Evolutionary conservation across 2,888 invertebrate species (phyloP).

Genomic region (Tetropium fuscum): DNA sequence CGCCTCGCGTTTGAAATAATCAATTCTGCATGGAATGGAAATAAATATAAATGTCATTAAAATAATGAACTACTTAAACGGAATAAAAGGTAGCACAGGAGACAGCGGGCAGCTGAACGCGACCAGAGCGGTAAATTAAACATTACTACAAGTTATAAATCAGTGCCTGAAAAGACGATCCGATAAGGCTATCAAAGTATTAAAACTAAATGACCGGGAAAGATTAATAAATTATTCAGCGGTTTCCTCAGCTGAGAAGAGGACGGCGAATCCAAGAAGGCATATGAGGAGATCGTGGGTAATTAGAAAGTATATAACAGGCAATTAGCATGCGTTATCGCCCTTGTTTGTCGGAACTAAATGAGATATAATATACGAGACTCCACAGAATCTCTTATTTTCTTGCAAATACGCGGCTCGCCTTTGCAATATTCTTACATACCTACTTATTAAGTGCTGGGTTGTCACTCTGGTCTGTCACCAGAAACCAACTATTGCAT

Average conservation of each 20-base stretch:
- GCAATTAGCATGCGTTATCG: constrained; percentile 52
- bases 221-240: constrained; percentile 27
- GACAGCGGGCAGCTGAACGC: constrained; percentile 17
- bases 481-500: background rate
- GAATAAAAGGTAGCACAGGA: constrained; percentile 14
- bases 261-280: constrained; percentile 28
- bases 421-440: background rate
- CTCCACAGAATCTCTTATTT: constrained; percentile 4
- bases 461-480: background rate
- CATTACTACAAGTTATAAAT: constrained; percentile 19
- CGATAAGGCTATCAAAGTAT: constrained; percentile 31
- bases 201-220: constrained; percentile 28
- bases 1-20: constrained; percentile 30
- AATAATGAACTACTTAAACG: constrained; percentile 30
- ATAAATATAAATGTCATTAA: constrained; percentile 35
- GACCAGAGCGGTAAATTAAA: constrained; percentile 23
- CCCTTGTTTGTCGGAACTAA: constrained; percentile 46
- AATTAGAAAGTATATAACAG: constrained; percentile 50
- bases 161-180: constrained; percentile 6
- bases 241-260: constrained; percentile 32
- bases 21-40: constrained; percentile 32
- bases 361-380: constrained; percentile 29
- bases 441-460: background rate
- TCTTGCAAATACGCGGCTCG: background rate
- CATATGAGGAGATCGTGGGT: constrained; percentile 44